phyloP scores from a whole-genome alignment of 2,888 invertebrate species.

The Drosophila ezoana region DNA sequence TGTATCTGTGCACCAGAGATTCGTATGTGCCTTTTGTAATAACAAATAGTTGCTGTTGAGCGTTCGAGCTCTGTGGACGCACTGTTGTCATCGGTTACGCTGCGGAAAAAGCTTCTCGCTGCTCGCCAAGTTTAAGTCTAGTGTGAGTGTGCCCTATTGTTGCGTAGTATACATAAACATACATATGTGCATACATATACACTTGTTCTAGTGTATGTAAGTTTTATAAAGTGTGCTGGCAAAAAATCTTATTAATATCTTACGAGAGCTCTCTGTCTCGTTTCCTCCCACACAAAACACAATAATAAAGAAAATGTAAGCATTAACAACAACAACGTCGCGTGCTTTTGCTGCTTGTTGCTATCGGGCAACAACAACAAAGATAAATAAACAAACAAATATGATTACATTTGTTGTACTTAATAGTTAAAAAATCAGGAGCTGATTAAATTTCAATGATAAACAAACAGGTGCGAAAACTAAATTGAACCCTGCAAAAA shows the following conservation, averaged over 20 bases:
- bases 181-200: conserved; percentile 15
- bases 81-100: conserved; percentile 28
- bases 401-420: conserved; percentile 10
- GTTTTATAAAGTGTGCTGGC: conserved; percentile 22
- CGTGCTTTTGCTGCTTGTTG: conserved; percentile 13
- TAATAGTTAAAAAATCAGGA: conserved; percentile 27
- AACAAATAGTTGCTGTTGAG: conserved; percentile 67
- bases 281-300: conserved; percentile 14
- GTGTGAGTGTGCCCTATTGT: conserved; percentile 57
- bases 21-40: conserved; percentile 53
- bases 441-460: conserved; percentile 38
- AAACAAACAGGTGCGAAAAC: conserved; percentile 49
- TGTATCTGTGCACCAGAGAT: conserved; percentile 13
- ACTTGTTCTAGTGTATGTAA: conserved; percentile 17
- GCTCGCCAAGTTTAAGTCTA: conserved; percentile 34
- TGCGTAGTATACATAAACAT: conserved; percentile 31
- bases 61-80: conserved; percentile 60
- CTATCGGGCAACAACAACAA: conserved; percentile 13
- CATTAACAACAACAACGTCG: conserved; percentile 4
- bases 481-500: conserved; percentile 1
- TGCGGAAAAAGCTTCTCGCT: conserved; percentile 37
- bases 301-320: not conserved
- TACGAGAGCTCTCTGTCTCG: conserved; percentile 5
- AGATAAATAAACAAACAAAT: conserved; percentile 2
- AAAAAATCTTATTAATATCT: conserved; percentile 35